Base-by-base conservation (phyloP, 2,113 vertebrate species). In the Dicentrarchus labrax region DNA sequence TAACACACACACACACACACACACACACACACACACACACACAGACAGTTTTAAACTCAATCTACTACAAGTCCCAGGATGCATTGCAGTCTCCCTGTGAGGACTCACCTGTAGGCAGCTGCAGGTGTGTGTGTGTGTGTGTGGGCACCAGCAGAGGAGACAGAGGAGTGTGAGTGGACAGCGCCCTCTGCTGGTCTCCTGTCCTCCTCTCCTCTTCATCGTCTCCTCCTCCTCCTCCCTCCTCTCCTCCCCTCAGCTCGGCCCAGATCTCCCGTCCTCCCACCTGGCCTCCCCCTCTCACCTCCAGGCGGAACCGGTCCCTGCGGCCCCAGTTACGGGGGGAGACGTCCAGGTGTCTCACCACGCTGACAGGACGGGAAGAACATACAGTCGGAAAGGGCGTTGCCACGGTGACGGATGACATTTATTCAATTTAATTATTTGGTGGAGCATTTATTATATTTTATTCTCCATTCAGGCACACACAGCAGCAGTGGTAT, bases 241-340 rank as follows among this genome's bases (percentile, higher is more conserved):
- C 75, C 6, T 47, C 38, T 22, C 69, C 70, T 72, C 57, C 82
- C 66, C 60, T 85, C 47, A 88, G 74, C 74, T 88, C 86, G 0
- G 86, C 82, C 86, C 82, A 88, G 71, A 88, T 78, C 64, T 85
- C 86, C 51, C 86, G 70, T 30, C 15, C 21, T 54, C 86, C 86
- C 74, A 70, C 59, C 78, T 75, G 86, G 0, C 86, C 82, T 4
- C 82, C 82, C 1, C 86, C 86, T 16, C 17, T 82, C 24, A 88
- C 78, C 59, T 85, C 86, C 59, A 88, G 61, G 21, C 86, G 78
- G 41, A 88, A 88, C 17, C 65, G 53, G 59, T 88, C 86, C 21
- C 82, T 88, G 74, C 86, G 86, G 10, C 82, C 82, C 45, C 59
- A 56, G 78, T 82, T 53, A 1, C 19, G 47, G 7, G 78, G 74